Percentiles rank a stretch among this genome's conserved stretches.
phyloP scores from a whole-genome alignment of 2,113 vertebrate species.

The Paracanthobrama guichenoti region DNA sequence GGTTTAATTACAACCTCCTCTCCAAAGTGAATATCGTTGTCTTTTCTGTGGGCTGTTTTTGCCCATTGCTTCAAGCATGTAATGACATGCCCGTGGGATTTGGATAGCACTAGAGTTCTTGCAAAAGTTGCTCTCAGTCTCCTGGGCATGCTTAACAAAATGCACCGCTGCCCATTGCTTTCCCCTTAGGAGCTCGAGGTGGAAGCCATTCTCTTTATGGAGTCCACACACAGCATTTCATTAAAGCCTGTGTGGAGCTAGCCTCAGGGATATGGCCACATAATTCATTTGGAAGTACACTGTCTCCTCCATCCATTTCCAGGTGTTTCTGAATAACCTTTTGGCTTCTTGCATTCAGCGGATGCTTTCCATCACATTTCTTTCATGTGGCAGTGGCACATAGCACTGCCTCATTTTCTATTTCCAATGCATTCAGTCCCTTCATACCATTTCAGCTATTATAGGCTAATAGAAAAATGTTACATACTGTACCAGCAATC shows the following conservation, averaged over 20 bases:
- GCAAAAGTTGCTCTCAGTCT: conserved; percentile 9
- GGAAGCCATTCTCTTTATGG: neutral
- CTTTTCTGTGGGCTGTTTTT: neutral
- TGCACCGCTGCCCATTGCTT: neutral
- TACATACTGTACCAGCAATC: neutral
- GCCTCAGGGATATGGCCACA: conserved; percentile 26
- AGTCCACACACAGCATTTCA: conserved; percentile 34
- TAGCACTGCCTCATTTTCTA: neutral
- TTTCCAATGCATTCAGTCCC: neutral
- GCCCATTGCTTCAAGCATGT: neutral
- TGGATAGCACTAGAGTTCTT: neutral
- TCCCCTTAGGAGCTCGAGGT: conserved; percentile 5
- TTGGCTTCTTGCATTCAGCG: neutral
- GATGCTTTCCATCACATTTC: conserved; percentile 12
- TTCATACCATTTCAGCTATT: neutral
- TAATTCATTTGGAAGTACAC: conserved; percentile 33
- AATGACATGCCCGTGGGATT: conserved; percentile 14
- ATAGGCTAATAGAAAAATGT: neutral
- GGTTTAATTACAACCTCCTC: neutral
- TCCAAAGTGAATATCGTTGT: neutral
- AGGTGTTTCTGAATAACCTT: conserved; percentile 22
- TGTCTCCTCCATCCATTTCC: conserved; percentile 3
- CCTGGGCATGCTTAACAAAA: conserved; percentile 17
- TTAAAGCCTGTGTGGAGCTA: conserved; percentile 11
- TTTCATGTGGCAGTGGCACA: neutral